Percentiles rank a stretch among this genome's conserved stretches.
Evolutionary conservation across 2,113 vertebrate species (phyloP).

Genomic region (Otus sunia): DNA sequence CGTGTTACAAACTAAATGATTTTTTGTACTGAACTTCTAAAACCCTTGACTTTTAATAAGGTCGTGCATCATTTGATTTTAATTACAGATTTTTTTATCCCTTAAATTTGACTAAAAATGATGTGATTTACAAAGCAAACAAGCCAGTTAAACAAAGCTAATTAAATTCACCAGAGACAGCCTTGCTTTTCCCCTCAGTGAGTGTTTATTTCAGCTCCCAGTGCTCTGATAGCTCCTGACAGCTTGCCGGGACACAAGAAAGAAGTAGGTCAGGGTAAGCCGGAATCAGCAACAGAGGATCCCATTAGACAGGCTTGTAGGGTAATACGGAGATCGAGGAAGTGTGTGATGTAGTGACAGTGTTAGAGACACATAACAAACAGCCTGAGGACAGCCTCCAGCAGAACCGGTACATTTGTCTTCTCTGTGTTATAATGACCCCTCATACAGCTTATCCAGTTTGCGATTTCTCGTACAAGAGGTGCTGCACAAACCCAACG

Average conservation of each 20-base stretch:
- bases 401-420: constrained; percentile 60
- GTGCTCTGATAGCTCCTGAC: constrained; percentile 71
- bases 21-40: constrained; percentile 45
- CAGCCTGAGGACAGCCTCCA: constrained; percentile 66
- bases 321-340: constrained; percentile 63
- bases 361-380: constrained; percentile 69
- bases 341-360: constrained; percentile 64
- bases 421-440: constrained; percentile 50
- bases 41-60: constrained; percentile 49
- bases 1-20: neutral
- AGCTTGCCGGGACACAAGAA: constrained; percentile 73
- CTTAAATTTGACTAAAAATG: constrained; percentile 63
- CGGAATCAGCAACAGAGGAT: constrained; percentile 74
- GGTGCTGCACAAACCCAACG: neutral
- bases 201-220: constrained; percentile 74
- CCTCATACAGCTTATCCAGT: constrained; percentile 5
- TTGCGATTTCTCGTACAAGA: constrained; percentile 17
- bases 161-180: constrained; percentile 65
- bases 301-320: constrained; percentile 72
- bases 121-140: constrained; percentile 67
- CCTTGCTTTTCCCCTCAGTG: constrained; percentile 63
- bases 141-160: constrained; percentile 70
- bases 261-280: constrained; percentile 76
- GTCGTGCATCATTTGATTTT: constrained; percentile 53
- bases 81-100: constrained; percentile 58